Conservation (phyloP, 2,888 invertebrate genomes). For the Troides helena region DNA sequence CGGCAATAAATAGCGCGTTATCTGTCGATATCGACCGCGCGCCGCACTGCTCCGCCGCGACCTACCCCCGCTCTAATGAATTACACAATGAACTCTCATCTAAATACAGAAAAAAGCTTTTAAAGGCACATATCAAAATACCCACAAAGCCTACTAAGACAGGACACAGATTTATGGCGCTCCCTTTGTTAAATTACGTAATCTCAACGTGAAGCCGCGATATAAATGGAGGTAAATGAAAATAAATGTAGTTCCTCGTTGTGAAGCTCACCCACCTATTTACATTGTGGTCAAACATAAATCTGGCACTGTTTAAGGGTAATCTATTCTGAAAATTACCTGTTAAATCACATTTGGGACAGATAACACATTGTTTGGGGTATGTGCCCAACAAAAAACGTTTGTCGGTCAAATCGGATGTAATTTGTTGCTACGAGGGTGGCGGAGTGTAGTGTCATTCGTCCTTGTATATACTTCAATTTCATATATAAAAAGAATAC, state of each 20-base stretch:
- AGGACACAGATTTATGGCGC: conserved; percentile 76
- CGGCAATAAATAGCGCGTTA: conserved; percentile 73
- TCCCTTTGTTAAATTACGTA: conserved; percentile 80
- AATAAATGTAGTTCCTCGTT: conserved; percentile 80
- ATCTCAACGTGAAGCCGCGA: conserved; percentile 78
- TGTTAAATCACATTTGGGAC: conserved; percentile 79
- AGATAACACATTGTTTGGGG: conserved; percentile 75
- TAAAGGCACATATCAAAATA: conserved; percentile 81
- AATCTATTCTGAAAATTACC: conserved; percentile 77
- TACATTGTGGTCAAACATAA: conserved; percentile 70
- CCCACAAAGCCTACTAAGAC: conserved; percentile 81
- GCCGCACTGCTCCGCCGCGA: conserved; percentile 63
- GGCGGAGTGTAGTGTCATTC: conserved; percentile 63
- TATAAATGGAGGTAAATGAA: conserved; percentile 79
- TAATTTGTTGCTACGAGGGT: conserved; percentile 75
- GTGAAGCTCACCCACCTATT: conserved; percentile 71
- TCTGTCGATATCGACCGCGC: conserved; percentile 75
- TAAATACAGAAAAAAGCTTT: conserved; percentile 81
- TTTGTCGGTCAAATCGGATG: conserved; percentile 64
- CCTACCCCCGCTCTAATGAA: conserved; percentile 77
- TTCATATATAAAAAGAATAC: neutral
- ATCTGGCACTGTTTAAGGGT: conserved; percentile 70
- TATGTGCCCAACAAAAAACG: conserved; percentile 65
- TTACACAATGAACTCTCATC: conserved; percentile 81
- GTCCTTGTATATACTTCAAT: conserved; percentile 56